phyloP scores from a whole-genome alignment of 2,797 vertebrate genomes.

The Lateolabrax maculatus region DNA sequence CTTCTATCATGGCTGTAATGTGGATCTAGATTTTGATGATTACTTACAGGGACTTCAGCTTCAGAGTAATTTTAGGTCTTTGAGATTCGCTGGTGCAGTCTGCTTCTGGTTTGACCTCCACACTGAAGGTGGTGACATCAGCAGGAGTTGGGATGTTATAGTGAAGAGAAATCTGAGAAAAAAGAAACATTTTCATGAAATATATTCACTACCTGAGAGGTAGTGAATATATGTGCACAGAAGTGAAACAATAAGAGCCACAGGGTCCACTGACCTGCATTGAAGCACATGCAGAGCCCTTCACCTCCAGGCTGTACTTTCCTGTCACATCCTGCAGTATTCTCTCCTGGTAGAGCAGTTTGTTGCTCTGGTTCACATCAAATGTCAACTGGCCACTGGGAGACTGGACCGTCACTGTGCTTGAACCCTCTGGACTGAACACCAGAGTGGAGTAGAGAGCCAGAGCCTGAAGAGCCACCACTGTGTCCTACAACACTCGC shows the following conservation, averaged over 20 bases:
- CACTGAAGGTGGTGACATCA: constrained; percentile 34
- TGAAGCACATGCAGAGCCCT: constrained; percentile 83
- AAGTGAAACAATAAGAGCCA: neutral
- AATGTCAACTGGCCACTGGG: constrained; percentile 77
- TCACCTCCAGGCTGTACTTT: constrained; percentile 79
- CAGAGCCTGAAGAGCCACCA: constrained; percentile 91
- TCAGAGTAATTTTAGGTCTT: constrained; percentile 49
- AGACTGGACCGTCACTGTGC: constrained; percentile 81
- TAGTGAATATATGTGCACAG: too few relatives aligned
- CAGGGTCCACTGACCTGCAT: constrained; percentile 84
- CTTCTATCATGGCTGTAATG: neutral
- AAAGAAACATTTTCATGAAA: too few relatives aligned
- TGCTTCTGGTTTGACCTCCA: constrained; percentile 40
- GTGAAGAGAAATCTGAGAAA: constrained; percentile 67
- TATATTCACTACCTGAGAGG: too few relatives aligned
- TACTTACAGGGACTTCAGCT: constrained; percentile 55
- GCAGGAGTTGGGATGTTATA: constrained; percentile 81
- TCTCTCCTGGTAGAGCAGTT: constrained; percentile 87
- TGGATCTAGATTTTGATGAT: too few relatives aligned
- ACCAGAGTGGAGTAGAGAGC: constrained; percentile 86
- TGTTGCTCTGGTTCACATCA: constrained; percentile 84
- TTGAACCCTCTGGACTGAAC: constrained; percentile 80
- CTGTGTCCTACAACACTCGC: constrained; percentile 78
- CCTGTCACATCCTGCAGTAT: constrained; percentile 73
- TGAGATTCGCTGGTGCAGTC: constrained; percentile 26